phyloP scores from a whole-genome alignment of 2,113 vertebrate species.

The Mellivora capensis region DNA sequence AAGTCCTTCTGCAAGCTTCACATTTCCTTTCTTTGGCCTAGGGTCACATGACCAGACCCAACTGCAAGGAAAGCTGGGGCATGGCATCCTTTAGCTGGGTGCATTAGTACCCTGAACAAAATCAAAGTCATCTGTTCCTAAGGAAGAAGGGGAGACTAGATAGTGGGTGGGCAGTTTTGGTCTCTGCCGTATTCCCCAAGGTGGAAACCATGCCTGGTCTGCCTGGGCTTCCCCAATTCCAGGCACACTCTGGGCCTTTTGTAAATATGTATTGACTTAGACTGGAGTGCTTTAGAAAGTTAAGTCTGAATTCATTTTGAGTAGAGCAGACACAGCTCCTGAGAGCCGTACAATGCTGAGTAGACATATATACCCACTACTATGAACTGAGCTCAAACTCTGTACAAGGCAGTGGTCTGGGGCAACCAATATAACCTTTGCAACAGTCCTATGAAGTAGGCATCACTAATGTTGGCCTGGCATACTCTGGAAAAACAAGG shows the following conservation, averaged over 20 bases:
- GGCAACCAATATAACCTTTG: background rate
- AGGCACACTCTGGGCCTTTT: background rate
- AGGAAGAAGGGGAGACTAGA: background rate
- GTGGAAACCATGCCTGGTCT: background rate
- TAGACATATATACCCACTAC: background rate
- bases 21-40: background rate
- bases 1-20: background rate
- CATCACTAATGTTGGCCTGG: background rate
- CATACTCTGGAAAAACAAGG: background rate
- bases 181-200: background rate
- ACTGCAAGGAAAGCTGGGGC: background rate
- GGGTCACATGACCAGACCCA: background rate
- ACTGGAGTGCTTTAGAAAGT: background rate
- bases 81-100: background rate
- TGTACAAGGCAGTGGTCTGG: background rate
- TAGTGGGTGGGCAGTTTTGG: background rate
- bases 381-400: background rate
- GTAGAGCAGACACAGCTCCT: background rate
- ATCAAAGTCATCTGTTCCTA: background rate
- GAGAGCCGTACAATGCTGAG: background rate
- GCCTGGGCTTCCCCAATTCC: background rate
- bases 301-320: background rate
- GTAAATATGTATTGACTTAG: background rate
- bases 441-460: background rate
- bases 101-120: background rate